Conservation (phyloP, 2,113 vertebrate species). For the Megaleporinus macrocephalus region DNA sequence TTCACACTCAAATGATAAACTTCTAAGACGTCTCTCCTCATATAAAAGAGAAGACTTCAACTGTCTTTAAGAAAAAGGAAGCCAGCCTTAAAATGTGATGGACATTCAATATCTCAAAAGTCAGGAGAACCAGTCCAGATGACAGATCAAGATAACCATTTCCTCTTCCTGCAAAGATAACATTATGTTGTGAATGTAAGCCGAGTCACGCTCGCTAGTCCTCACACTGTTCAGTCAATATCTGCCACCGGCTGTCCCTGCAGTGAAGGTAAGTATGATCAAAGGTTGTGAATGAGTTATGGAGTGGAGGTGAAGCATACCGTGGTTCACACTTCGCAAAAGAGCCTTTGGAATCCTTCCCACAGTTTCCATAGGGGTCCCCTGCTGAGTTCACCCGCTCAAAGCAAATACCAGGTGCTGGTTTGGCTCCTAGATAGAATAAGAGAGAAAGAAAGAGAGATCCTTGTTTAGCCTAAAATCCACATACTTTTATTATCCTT, state of each 20-base stretch:
- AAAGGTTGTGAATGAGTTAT: not conserved
- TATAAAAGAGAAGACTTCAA: not conserved
- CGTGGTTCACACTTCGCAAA: conserved; percentile 92
- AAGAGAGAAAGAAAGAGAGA: not conserved
- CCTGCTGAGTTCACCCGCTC: conserved; percentile 97
- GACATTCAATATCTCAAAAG: not conserved
- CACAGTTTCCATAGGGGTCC: conserved; percentile 97
- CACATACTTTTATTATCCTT: no score
- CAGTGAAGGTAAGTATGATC: not conserved
- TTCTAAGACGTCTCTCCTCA: not conserved
- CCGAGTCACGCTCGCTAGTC: not conserved
- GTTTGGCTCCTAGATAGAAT: conserved; percentile 87
- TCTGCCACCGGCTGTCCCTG: not conserved
- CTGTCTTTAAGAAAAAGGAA: not conserved
- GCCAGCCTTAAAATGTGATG: no score
- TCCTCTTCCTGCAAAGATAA: not conserved
- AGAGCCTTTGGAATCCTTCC: conserved; percentile 91
- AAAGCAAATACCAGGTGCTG: conserved; percentile 96
- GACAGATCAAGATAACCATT: not conserved
- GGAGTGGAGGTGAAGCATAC: conserved; percentile 70
- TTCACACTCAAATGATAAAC: not conserved
- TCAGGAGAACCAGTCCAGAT: not conserved
- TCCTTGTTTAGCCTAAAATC: no score
- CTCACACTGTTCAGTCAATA: not conserved
- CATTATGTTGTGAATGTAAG: not conserved